Conservation (phyloP, 2,113 vertebrate genomes). For the Fregetta grallaria region DNA sequence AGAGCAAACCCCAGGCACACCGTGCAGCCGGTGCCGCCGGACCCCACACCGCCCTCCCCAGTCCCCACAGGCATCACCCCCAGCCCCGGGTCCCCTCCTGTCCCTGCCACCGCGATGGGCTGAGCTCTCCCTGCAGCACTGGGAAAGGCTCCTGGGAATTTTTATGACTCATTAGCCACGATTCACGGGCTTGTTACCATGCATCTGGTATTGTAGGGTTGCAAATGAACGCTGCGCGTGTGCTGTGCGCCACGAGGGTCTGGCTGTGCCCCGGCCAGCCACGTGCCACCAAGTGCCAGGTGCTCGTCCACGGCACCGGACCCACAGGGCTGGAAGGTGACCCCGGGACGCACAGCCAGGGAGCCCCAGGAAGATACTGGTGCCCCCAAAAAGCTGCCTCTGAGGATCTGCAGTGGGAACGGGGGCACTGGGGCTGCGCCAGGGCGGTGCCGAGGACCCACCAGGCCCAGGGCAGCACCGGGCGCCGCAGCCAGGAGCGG, state of each 20-base stretch:
- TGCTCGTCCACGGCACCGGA: neutral
- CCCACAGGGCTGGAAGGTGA: neutral
- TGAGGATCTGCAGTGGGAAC: neutral
- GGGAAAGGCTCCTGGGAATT: neutral
- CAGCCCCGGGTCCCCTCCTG: neutral
- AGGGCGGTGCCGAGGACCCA: neutral
- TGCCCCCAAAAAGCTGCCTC: neutral
- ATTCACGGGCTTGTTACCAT: neutral
- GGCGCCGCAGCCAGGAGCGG: neutral
- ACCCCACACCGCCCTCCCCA: accelerated
- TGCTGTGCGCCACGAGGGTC: accelerated
- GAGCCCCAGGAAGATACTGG: accelerated
- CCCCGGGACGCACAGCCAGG: accelerated
- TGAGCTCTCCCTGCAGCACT: neutral
- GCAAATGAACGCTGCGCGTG: accelerated
- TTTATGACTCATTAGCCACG: neutral
- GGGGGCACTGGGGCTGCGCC: neutral
- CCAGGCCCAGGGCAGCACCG: neutral
- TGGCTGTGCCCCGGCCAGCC: neutral
- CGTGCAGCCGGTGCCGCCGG: accelerated
- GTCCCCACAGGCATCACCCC: accelerated
- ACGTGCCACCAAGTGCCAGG: accelerated
- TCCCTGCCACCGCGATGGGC: neutral
- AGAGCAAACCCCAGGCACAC: neutral
- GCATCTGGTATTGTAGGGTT: neutral